Conservation (phyloP, 30 jellyfish, hydroid and myxozoan genomes). For the Hydra vulgaris region DNA sequence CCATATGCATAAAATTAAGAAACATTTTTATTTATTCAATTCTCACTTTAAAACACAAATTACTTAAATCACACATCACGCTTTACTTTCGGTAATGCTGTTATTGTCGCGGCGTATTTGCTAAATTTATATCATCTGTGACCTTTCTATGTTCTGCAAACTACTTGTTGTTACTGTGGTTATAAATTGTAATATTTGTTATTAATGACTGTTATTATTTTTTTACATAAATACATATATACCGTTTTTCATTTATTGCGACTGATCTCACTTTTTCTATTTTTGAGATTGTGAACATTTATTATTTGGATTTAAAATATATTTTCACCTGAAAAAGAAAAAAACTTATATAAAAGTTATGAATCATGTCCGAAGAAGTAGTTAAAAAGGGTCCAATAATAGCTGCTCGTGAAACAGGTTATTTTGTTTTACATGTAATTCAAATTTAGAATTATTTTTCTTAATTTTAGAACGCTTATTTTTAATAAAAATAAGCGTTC, state of each 20-base stretch:
- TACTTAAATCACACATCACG: neutral
- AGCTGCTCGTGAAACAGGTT: conserved; percentile 95
- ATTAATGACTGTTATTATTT: too few species aligned
- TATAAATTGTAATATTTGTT: too few species aligned
- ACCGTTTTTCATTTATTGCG: neutral
- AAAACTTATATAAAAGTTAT: neutral
- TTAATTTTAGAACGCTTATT: neutral
- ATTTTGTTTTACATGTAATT: neutral
- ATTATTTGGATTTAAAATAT: neutral
- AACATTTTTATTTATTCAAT: neutral
- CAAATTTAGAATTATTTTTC: neutral
- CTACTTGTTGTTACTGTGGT: neutral
- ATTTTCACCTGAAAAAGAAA: too few species aligned
- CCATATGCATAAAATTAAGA: conserved; percentile 24
- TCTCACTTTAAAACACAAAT: neutral
- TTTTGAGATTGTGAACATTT: neutral
- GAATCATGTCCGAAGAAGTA: neutral
- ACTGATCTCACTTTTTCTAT: neutral
- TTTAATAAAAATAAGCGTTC: too few species aligned
- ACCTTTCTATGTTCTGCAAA: neutral
- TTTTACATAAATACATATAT: too few species aligned
- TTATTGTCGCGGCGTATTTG: neutral
- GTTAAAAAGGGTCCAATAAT: conserved; percentile 25
- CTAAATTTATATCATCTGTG: neutral
- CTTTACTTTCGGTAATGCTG: neutral